A percentile compares a stretch with the other conserved stretches of the same genome.
Evolutionary conservation across 1,140 invertebrate species (phyloP).

Genomic region (Belonocnema kinseyi): DNA sequence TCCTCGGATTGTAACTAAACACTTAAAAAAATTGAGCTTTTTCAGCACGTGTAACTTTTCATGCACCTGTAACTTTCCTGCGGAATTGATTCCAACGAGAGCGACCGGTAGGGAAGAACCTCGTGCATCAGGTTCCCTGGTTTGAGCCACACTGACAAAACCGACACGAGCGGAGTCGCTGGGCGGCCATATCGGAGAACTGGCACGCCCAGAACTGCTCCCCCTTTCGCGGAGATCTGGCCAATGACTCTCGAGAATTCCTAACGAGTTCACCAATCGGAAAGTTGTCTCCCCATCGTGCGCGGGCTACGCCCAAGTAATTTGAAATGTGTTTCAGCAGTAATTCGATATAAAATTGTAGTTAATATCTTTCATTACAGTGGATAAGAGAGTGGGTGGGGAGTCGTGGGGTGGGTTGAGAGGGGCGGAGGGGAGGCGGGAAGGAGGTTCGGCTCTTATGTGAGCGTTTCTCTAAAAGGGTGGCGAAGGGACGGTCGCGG

Average conservation of each 20-base stretch:
- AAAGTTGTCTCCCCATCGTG: slow-evolving; percentile 42
- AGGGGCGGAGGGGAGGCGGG: slow-evolving; percentile 23
- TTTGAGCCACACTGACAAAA: slow-evolving; percentile 61
- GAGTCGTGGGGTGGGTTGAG: slow-evolving; percentile 23
- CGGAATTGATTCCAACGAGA: not conserved
- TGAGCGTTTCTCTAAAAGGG: not conserved
- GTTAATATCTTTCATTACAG: slow-evolving; percentile 77
- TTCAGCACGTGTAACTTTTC: not conserved
- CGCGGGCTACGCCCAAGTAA: slow-evolving; percentile 71
- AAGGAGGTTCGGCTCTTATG: slow-evolving; percentile 18
- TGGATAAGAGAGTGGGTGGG: slow-evolving; percentile 43
- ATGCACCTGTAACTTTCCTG: not conserved
- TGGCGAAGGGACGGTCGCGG: slow-evolving; percentile 6
- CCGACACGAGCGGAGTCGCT: slow-evolving; percentile 43
- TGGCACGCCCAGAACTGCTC: slow-evolving; percentile 61
- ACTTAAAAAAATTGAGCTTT: not conserved
- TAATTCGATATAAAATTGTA: slow-evolving; percentile 78
- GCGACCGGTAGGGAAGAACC: slow-evolving; percentile 37
- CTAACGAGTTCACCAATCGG: slow-evolving; percentile 58
- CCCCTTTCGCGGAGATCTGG: slow-evolving; percentile 24
- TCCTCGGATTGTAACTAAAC: not conserved
- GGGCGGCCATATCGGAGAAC: slow-evolving; percentile 70
- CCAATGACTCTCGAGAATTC: slow-evolving; percentile 53
- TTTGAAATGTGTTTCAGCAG: slow-evolving; percentile 74
- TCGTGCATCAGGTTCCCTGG: slow-evolving; percentile 64